phyloP scores from a whole-genome alignment of 2,797 vertebrate genomes.

The Tamandua tetradactyla region DNA sequence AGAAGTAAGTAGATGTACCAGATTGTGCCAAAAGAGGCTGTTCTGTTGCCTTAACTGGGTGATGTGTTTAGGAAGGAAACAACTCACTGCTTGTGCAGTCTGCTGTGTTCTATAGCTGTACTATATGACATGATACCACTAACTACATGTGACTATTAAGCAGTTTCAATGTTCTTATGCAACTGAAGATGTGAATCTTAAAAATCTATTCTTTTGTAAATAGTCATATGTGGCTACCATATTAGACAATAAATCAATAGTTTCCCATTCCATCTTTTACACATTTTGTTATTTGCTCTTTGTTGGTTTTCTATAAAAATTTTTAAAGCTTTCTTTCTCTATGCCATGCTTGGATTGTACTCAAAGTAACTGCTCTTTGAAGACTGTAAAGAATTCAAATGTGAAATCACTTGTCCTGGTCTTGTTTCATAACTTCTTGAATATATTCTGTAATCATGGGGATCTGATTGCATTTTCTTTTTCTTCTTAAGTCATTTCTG shows the following conservation, averaged over 20 bases:
- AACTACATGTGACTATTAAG: background rate
- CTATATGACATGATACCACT: background rate
- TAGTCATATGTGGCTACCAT: background rate
- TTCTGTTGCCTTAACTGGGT: background rate
- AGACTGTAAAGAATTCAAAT: background rate
- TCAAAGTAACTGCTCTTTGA: background rate
- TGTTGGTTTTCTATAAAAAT: background rate
- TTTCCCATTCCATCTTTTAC: background rate
- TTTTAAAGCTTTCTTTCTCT: background rate
- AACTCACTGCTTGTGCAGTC: background rate
- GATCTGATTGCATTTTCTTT: background rate
- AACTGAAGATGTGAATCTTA: background rate
- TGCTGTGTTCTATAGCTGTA: background rate
- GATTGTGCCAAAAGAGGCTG: background rate
- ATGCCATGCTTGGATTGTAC: background rate
- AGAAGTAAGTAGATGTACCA: background rate
- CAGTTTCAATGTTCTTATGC: background rate
- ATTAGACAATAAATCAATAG: background rate
- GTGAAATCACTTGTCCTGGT: background rate
- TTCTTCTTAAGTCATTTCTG: background rate
- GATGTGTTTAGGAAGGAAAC: background rate
- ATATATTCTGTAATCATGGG: background rate
- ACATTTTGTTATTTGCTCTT: background rate
- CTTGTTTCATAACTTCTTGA: constrained; percentile 20
- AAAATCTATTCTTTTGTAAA: too few species aligned